phyloP scores from a whole-genome alignment of 2,888 invertebrate genomes.

The Tanytarsus gracilentus region DNA sequence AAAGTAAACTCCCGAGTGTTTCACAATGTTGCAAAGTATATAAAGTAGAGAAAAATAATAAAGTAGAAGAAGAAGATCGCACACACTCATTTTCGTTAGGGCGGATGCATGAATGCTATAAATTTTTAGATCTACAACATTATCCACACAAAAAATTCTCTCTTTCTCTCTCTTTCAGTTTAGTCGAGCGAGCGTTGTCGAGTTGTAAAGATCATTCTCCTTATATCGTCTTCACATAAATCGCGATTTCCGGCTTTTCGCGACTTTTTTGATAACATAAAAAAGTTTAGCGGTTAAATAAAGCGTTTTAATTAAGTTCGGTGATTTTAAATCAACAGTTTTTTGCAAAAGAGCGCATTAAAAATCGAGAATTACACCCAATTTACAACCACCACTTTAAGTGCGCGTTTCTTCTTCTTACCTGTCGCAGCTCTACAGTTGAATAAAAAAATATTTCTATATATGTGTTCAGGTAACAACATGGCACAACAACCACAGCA shows the following conservation, averaged over 20 bases:
- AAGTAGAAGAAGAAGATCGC: no score
- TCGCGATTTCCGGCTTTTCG: not conserved
- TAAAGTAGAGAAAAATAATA: no score
- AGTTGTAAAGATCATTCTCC: not conserved
- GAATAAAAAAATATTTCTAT: not conserved
- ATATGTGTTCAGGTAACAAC: slow-evolving; percentile 17
- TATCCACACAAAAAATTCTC: no score
- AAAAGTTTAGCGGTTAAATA: not conserved
- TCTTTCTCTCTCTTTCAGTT: no score
- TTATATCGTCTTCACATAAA: not conserved
- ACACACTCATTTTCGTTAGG: no score
- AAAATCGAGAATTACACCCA: slow-evolving; percentile 4
- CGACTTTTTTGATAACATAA: not conserved
- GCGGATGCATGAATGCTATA: no score
- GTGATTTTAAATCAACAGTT: not conserved
- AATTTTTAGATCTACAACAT: no score
- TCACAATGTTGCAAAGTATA: no score
- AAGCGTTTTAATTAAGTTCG: not conserved
- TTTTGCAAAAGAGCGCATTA: not conserved
- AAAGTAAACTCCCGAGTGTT: no score
- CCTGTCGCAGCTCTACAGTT: slow-evolving; percentile 13
- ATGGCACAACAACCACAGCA: slow-evolving; percentile 4
- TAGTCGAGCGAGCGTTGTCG: not conserved
- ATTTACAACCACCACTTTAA: slow-evolving; percentile 4
- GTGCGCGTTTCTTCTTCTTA: slow-evolving; percentile 19